phyloP scores from a whole-genome alignment of 92 coral and sea anemone genomes.

The Siderastrea siderea region DNA sequence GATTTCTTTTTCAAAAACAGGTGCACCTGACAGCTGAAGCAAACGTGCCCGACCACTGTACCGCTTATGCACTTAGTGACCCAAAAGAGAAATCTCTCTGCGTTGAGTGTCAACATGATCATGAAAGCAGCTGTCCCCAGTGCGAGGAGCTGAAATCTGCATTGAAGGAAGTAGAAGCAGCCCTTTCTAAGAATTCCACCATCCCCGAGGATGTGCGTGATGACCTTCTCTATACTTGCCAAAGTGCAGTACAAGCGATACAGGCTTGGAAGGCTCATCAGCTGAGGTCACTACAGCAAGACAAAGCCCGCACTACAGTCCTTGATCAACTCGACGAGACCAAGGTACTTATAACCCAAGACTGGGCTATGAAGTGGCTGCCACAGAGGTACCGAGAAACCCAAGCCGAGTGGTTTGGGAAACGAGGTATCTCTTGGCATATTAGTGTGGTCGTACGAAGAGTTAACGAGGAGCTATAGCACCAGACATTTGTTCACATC shows the following conservation, averaged over 20 bases:
- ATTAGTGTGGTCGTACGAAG: slow-evolving; percentile 43
- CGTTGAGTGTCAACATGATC: slow-evolving; percentile 24
- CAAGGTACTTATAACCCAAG: slow-evolving; percentile 38
- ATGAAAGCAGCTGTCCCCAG: slow-evolving; percentile 32
- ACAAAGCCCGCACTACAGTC: slow-evolving; percentile 28
- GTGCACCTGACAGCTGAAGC: slow-evolving; percentile 21
- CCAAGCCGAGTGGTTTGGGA: slow-evolving; percentile 52
- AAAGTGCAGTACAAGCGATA: slow-evolving; percentile 11
- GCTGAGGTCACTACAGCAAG: slow-evolving; percentile 10
- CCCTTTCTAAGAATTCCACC: slow-evolving; percentile 2
- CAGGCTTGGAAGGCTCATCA: slow-evolving; percentile 6
- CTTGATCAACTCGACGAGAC: slow-evolving; percentile 32
- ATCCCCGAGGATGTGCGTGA: slow-evolving; percentile 16
- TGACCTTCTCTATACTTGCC: background rate
- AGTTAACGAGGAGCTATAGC: slow-evolving; percentile 1
- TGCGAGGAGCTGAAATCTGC: slow-evolving; percentile 34
- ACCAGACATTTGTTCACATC: slow-evolving; percentile 43
- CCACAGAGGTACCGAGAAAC: slow-evolving; percentile 48
- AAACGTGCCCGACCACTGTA: slow-evolving; percentile 31
- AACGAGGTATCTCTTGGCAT: slow-evolving; percentile 60
- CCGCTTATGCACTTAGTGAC: slow-evolving; percentile 32
- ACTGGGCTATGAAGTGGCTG: slow-evolving; percentile 53
- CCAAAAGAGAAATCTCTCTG: slow-evolving; percentile 27
- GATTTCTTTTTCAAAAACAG: slow-evolving; percentile 11
- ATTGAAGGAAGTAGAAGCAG: background rate